A percentile compares a stretch with the other conserved stretches of the same genome.
Evolutionary conservation across 2,797 vertebrate species (phyloP).

Genomic region (Anabacerthia variegaticeps): DNA sequence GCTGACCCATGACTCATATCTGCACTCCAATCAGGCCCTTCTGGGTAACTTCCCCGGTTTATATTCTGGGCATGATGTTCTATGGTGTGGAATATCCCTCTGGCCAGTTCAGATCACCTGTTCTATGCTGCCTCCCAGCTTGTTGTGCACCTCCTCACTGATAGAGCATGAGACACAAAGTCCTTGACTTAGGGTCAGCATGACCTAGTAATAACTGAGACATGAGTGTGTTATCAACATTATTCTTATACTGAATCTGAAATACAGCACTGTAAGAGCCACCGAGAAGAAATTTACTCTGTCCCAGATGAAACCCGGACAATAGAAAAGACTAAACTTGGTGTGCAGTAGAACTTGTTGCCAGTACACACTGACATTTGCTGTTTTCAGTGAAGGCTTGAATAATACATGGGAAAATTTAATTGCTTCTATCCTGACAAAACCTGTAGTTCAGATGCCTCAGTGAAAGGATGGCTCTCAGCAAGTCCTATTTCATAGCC

Average conservation of each 20-base stretch:
- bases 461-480: neutral
- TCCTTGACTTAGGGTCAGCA: neutral
- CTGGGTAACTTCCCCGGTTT: neutral
- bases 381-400: neutral
- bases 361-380: neutral
- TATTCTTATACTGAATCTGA: neutral
- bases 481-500: neutral
- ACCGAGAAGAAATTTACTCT: neutral
- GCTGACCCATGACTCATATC: neutral
- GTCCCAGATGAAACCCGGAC: neutral
- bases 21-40: neutral
- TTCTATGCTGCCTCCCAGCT: neutral
- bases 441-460: neutral
- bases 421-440: neutral
- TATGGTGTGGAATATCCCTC: neutral
- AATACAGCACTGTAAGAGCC: neutral
- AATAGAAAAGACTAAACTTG: neutral
- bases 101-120: neutral
- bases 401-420: neutral
- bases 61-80: neutral
- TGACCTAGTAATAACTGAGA: neutral
- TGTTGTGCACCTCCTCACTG: neutral
- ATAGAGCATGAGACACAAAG: neutral
- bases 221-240: neutral
- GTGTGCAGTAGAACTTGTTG: neutral